These are phyloP conservation scores for Oreochromis mossambicus DNA, from an alignment of 2,797 vertebrate species.

Conservation along the genomic window DNA sequence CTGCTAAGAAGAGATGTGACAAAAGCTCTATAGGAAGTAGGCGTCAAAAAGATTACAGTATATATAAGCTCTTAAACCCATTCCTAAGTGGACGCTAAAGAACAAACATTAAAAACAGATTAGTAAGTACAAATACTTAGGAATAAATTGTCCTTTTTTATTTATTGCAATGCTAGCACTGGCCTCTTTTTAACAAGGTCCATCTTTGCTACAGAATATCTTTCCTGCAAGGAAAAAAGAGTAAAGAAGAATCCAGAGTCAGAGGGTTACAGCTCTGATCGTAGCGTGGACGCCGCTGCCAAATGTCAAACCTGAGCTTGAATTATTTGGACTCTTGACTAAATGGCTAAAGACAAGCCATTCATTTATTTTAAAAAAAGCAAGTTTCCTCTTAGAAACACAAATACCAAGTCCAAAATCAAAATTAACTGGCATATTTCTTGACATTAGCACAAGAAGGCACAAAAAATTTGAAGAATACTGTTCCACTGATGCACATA, in stretches of 20 bases:
- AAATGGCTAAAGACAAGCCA: background rate
- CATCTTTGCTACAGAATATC: background rate
- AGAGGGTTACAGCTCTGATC: background rate
- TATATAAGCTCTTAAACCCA: background rate
- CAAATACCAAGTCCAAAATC: background rate
- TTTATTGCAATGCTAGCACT: background rate
- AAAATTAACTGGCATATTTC: background rate
- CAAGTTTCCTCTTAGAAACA: background rate
- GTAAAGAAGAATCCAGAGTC: background rate
- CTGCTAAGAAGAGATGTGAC: slow-evolving; percentile 1
- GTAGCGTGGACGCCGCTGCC: no score
- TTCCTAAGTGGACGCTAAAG: background rate
- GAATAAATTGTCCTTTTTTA: background rate
- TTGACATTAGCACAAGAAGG: background rate
- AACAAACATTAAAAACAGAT: background rate
- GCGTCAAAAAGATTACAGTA: background rate
- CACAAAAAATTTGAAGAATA: background rate
- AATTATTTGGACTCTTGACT: background rate
- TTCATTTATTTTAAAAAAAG: background rate
- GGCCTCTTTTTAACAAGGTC: background rate
- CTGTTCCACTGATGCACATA: background rate
- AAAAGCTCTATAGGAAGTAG: slow-evolving; percentile 10
- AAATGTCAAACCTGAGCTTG: background rate
- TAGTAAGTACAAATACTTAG: background rate
- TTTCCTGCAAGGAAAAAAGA: background rate